Evolutionary conservation across 2,888 invertebrate genomes (phyloP), one percentile per base, ranked within the genome.

Genomic region (Clunio marinus): DNA sequence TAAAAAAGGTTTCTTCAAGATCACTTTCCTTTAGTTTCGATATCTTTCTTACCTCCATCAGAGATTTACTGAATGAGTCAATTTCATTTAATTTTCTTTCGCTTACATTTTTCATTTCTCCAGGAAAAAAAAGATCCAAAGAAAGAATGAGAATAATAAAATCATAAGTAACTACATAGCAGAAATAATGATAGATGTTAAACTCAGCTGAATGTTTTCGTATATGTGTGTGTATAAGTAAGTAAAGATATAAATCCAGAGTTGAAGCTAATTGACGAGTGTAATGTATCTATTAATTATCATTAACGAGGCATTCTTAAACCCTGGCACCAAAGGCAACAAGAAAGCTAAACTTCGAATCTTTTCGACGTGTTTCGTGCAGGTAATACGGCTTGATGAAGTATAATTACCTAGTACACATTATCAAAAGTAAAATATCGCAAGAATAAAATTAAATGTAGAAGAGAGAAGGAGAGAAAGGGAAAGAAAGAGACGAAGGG

Each of bases 351-450:
- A 57, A 57, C n/a, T 57, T 27, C 57, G 25, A 57, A 57, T 27
- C 57, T 57, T 22, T 51, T 20, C 20, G n/a, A n/a, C n/a, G n/a
- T 32, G 4, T 10, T 27, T 57, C 27, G 57, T 57, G 57, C 57
- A 27, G 25, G n/a, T 51, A 51, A 51, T 51, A 51, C 51, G 51
- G n/a, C 51, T 51, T 51, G 51, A 27, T 57, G 57, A n/a, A 5
- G 57, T 57, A 27, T 57, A 57, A 57, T 57, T 57, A 57, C 25
- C 57, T 57, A 22, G 25, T 27, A 57, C 57, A 57, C 57, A 57
- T 57, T 57, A 57, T 57, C 57, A 57, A 27, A 57, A 24, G 25
- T 57, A 57, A 57, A 57, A 57, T 57, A 57, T 57, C 57, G 25
- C n/a, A n/a, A n/a, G n/a, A n/a, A n/a, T n/a, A 51, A 51, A 17